Evolutionary conservation across 2,113 vertebrate genomes (phyloP).

Genomic region (Otis tarda): DNA sequence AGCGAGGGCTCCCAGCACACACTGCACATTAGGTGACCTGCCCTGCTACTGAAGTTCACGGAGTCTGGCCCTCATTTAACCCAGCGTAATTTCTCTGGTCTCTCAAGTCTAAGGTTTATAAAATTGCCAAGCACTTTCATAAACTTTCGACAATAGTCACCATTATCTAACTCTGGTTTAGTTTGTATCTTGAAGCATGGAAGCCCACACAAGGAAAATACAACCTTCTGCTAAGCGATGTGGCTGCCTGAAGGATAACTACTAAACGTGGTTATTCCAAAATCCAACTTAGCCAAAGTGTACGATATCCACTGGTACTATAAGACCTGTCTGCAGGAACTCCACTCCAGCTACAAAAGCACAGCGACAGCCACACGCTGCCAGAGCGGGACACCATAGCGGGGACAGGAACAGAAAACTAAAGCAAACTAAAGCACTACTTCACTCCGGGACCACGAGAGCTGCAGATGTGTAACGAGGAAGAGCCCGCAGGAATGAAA

Average conservation of each 20-base stretch:
- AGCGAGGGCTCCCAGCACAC: neutral
- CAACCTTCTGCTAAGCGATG: neutral
- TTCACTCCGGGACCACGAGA: neutral
- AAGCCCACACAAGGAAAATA: neutral
- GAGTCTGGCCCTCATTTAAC: neutral
- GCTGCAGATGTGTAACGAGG: neutral
- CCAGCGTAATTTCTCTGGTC: neutral
- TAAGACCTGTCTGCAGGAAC: neutral
- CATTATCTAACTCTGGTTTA: neutral
- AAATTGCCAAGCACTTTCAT: neutral
- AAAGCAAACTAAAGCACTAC: rapidly evolving
- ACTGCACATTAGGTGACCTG: neutral
- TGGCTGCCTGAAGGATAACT: neutral
- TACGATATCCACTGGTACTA: neutral
- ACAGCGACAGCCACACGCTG: neutral
- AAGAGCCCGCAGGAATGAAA: neutral
- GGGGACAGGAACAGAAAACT: neutral
- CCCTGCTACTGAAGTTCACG: neutral
- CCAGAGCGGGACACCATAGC: neutral
- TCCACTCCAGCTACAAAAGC: neutral
- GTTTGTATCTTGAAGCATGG: neutral
- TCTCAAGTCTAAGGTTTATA: neutral
- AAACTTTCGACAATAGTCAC: neutral
- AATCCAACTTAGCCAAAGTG: neutral
- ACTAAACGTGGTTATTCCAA: neutral